phyloP scores from a whole-genome alignment of 2,888 invertebrate genomes.

The Sesia apiformis region DNA sequence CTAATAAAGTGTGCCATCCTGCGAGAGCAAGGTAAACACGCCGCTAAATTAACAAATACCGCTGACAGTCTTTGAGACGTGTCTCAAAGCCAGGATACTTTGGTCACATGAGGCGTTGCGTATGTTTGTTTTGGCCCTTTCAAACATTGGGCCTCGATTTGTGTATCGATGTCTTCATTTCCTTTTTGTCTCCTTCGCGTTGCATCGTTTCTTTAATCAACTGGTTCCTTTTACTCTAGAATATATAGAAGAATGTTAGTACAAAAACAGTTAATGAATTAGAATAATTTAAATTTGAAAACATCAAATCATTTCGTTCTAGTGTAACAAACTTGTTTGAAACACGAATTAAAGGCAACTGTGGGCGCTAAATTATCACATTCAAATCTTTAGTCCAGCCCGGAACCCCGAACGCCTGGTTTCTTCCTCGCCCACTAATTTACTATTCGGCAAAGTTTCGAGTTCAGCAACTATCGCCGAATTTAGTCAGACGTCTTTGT shows the following conservation, averaged over 20 bases:
- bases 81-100: neutral
- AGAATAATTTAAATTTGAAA: no score
- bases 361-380: neutral
- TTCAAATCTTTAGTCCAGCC: neutral
- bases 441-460: constrained; percentile 41
- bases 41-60: constrained; percentile 49
- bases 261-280: no score
- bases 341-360: no score
- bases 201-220: no score
- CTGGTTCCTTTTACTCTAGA: no score
- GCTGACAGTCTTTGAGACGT: neutral
- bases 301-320: no score
- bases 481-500: constrained; percentile 3
- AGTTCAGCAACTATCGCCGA: constrained; percentile 27
- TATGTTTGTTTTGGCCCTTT: neutral
- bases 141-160: no score
- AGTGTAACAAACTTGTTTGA: no score
- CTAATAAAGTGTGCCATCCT: constrained; percentile 22
- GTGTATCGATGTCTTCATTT: no score
- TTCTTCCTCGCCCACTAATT: constrained; percentile 47
- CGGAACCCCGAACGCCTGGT: constrained; percentile 16
- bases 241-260: no score
- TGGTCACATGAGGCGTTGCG: neutral
- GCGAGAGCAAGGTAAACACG: constrained; percentile 43
- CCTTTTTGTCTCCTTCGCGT: no score